Conservation (phyloP, 2,888 invertebrate genomes). For the Anodontia alba region DNA sequence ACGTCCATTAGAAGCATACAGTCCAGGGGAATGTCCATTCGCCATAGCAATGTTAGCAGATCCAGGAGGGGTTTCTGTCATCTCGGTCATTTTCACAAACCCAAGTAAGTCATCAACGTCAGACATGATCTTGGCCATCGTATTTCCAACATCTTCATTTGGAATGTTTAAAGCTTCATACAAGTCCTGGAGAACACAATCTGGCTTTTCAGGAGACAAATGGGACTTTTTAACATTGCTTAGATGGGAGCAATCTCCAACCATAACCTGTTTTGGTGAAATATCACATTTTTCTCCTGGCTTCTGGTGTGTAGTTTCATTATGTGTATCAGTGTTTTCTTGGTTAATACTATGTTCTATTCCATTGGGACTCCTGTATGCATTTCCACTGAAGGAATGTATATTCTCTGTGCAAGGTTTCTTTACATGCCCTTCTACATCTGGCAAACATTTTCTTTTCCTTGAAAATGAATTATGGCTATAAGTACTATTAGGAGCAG, state of each 20-base stretch:
- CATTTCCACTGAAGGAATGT: not conserved
- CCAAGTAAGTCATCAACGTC: slow-evolving; percentile 54
- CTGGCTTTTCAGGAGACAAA: slow-evolving; percentile 7
- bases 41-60: no score
- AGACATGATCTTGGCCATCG: slow-evolving; percentile 48
- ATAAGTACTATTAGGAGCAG: not conserved
- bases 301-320: not conserved
- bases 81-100: slow-evolving; percentile 26
- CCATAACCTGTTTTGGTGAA: not conserved
- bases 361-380: not conserved
- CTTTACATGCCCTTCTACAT: not conserved
- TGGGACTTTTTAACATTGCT: not conserved
- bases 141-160: slow-evolving; percentile 27
- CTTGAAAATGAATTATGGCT: not conserved
- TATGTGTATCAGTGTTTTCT: not conserved
- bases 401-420: not conserved
- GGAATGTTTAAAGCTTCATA: slow-evolving; percentile 67
- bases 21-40: not conserved
- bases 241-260: not conserved
- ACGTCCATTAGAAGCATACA: not conserved
- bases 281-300: not conserved
- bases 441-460: not conserved
- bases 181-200: slow-evolving; percentile 55
- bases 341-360: no score
- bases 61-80: not conserved